These are phyloP conservation scores for Onychomys arenicola DNA, from an alignment of 2,797 vertebrate genomes.

Conservation along the genomic window DNA sequence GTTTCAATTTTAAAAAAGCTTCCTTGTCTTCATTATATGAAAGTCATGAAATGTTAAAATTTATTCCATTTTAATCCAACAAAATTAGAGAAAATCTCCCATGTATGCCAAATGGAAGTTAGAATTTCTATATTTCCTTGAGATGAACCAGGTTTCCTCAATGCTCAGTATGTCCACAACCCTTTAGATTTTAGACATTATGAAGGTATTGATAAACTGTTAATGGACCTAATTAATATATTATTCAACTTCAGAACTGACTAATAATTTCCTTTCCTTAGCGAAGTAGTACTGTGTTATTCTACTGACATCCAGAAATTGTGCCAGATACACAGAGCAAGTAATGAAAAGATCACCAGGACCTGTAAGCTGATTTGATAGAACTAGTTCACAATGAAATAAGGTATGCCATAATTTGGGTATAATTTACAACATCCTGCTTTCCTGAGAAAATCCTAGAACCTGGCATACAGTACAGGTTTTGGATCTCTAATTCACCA, in stretches of 20 bases:
- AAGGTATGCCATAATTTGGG: neutral
- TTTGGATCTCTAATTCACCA: neutral
- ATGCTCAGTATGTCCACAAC: neutral
- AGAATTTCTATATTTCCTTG: neutral
- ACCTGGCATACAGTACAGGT: neutral
- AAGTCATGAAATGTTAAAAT: neutral
- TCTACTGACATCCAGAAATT: rapidly evolving
- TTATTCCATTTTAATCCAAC: neutral
- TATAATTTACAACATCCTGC: neutral
- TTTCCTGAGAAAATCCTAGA: neutral
- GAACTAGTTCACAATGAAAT: neutral
- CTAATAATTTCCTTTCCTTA: neutral
- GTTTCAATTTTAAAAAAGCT: neutral
- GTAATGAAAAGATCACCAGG: neutral
- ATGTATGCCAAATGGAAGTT: neutral
- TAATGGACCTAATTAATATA: neutral
- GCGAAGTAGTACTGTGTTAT: neutral
- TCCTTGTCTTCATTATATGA: neutral
- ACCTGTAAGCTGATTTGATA: neutral
- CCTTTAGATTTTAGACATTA: neutral
- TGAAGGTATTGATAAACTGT: neutral
- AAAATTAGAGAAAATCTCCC: neutral
- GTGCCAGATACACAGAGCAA: neutral
- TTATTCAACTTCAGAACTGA: neutral
- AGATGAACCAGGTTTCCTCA: neutral